These are phyloP conservation scores for Calycopis cecrops DNA, from an alignment of 1,140 invertebrate species.

Conservation along the genomic window DNA sequence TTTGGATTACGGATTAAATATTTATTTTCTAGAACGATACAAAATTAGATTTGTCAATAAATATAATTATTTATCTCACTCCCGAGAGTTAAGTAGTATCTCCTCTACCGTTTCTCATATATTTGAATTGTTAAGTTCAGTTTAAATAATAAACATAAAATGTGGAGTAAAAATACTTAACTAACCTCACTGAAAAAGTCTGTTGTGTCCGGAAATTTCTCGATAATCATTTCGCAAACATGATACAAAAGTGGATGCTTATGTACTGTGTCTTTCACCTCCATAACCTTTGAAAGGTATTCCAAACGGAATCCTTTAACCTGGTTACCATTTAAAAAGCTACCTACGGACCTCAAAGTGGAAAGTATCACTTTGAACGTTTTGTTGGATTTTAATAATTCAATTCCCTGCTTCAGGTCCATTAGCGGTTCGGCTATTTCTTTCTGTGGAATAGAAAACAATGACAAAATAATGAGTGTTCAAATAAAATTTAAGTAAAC, in stretches of 20 bases:
- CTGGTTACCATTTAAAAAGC: conserved; percentile 96
- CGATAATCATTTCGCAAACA: conserved; percentile 97
- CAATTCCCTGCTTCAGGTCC: conserved; percentile 98
- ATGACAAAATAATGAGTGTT: no score
- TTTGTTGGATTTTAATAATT: conserved; percentile 91
- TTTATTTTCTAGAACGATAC: no score
- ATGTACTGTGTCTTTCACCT: conserved; percentile 99
- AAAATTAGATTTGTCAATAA: no score
- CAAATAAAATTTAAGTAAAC: background rate
- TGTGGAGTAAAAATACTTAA: background rate
- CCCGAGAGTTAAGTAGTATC: no score
- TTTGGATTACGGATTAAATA: no score
- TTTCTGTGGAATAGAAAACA: conserved; percentile 75
- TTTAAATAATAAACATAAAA: no score
- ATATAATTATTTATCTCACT: no score
- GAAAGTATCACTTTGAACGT: conserved; percentile 97
- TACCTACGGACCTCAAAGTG: conserved; percentile 95
- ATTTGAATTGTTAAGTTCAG: no score
- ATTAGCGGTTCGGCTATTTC: conserved; percentile 99
- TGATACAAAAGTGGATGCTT: conserved; percentile 98
- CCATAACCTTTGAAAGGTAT: conserved; percentile 97
- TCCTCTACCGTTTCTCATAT: no score
- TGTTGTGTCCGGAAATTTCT: conserved; percentile 94
- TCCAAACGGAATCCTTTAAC: conserved; percentile 99
- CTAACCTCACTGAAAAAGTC: conserved; percentile 98